phyloP scores from a whole-genome alignment of 2,888 invertebrate genomes.

The Lordiphosa fenestrarum region DNA sequence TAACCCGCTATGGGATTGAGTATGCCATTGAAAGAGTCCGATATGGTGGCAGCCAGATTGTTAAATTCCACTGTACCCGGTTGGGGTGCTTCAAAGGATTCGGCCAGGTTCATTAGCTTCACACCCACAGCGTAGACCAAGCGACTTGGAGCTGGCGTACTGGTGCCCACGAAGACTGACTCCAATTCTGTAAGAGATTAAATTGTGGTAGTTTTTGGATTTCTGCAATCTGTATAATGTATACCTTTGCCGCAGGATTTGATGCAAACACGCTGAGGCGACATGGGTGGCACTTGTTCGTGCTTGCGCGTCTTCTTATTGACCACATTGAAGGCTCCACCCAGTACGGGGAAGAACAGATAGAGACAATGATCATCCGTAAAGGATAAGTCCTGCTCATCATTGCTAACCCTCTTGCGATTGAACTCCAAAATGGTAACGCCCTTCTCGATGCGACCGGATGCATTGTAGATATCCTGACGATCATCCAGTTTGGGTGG shows the following conservation, averaged over 20 bases:
- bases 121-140: conserved; percentile 87
- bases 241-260: conserved; percentile 88
- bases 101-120: conserved; percentile 88
- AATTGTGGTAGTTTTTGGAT: background rate
- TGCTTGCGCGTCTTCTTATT: conserved; percentile 93
- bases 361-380: conserved; percentile 91
- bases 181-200: conserved; percentile 65
- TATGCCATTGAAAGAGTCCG: conserved; percentile 84
- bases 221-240: too few species aligned
- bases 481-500: conserved; percentile 86
- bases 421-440: conserved; percentile 89
- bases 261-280: conserved; percentile 90
- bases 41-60: conserved; percentile 85
- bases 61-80: conserved; percentile 87
- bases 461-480: conserved; percentile 87
- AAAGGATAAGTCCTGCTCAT: conserved; percentile 88
- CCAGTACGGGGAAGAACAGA: conserved; percentile 92
- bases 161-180: conserved; percentile 79
- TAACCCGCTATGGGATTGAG: conserved; percentile 86
- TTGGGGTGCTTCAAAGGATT: conserved; percentile 88
- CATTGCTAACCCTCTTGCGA: conserved; percentile 88
- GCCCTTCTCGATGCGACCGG: conserved; percentile 88
- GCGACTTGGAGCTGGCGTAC: conserved; percentile 84
- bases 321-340: conserved; percentile 90
- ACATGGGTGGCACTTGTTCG: conserved; percentile 86